Base-by-base conservation (phyloP, 2,888 invertebrate species). In the Polietes domitor region DNA sequence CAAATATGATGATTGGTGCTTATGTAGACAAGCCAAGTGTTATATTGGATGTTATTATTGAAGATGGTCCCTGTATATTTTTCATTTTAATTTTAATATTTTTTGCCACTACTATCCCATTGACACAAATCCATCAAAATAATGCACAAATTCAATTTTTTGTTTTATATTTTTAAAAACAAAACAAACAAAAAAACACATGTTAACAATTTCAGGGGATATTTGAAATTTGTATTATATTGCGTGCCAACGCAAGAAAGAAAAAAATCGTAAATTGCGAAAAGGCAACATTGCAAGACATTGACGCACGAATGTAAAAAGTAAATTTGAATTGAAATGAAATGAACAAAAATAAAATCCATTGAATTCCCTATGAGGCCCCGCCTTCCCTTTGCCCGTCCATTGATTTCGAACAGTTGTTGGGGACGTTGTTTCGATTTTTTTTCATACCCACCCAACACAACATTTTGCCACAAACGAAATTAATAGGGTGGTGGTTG, bases 271-370 rank as follows among this genome's bases (percentile, higher is more conserved):
- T n/a, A 53, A 21, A 21, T 50, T 19, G 17, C 17, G 17, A 53
- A 9, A 53, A 53, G 21, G 6, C 19, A 53, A 21, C 10, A 53
- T 10, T 58, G 58, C 12, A 26, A 26, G 7, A 58, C 15, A n/a
- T 58, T 58, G 58, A 58, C 58, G 58, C 24, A 58, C 58, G 58
- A 58, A 58, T 58, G 53, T 21, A 24, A 53, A 21, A n/a, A 37
- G 47, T 47, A 47, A 41, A 41, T 4, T 47, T 47, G n/a, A 19
- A 53, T 21, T 26, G 21, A 19, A 24, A n/a, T 19, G 3, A 32
- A 26, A 24, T 58, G 24, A 6, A 5, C 55, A 55, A 19, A 24
- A 55, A 19, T 50, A 50, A 50, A 50, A 55, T 9, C 55, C 55
- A 55, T 55, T 17, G 50, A 2, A 50, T 17, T 55, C 24, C 24